A percentile compares a stretch with the other conserved stretches of the same genome.
These are phyloP conservation scores for Hyles euphorbiae DNA, from an alignment of 1,140 invertebrate species.

Conservation along the genomic window DNA sequence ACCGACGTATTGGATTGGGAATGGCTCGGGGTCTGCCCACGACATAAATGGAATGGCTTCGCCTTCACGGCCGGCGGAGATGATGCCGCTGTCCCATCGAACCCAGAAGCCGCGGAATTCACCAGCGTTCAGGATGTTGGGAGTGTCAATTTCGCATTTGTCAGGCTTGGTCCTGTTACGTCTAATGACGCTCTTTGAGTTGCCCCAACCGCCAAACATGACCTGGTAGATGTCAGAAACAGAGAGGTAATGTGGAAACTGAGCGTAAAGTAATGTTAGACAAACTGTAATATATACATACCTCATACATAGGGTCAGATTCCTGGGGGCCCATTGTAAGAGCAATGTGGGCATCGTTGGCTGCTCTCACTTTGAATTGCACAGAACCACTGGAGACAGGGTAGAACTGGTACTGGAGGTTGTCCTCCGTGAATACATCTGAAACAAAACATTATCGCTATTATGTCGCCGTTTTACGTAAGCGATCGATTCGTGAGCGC, in stretches of 20 bases:
- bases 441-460: slow-evolving; percentile 16
- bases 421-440: slow-evolving; percentile 86
- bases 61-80: slow-evolving; percentile 82
- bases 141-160: slow-evolving; percentile 82
- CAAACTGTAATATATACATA: slow-evolving; percentile 32
- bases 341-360: slow-evolving; percentile 88
- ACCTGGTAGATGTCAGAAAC: slow-evolving; percentile 67
- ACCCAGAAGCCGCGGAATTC: slow-evolving; percentile 91
- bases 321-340: slow-evolving; percentile 81
- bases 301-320: slow-evolving; percentile 85
- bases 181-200: slow-evolving; percentile 88
- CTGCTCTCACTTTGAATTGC: slow-evolving; percentile 83
- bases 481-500: too few relatives aligned
- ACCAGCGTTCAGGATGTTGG: slow-evolving; percentile 79
- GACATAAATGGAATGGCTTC: slow-evolving; percentile 82
- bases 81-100: slow-evolving; percentile 81
- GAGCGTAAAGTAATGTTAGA: too few relatives aligned
- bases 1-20: slow-evolving; percentile 83
- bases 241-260: too few relatives aligned
- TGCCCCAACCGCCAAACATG: slow-evolving; percentile 90
- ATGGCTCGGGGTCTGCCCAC: slow-evolving; percentile 82
- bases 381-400: slow-evolving; percentile 80
- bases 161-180: slow-evolving; percentile 87
- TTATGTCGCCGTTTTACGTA: not conserved
- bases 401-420: slow-evolving; percentile 87